Conservation (phyloP, 2,888 invertebrate genomes). For the Yponomeuta evonymella region DNA sequence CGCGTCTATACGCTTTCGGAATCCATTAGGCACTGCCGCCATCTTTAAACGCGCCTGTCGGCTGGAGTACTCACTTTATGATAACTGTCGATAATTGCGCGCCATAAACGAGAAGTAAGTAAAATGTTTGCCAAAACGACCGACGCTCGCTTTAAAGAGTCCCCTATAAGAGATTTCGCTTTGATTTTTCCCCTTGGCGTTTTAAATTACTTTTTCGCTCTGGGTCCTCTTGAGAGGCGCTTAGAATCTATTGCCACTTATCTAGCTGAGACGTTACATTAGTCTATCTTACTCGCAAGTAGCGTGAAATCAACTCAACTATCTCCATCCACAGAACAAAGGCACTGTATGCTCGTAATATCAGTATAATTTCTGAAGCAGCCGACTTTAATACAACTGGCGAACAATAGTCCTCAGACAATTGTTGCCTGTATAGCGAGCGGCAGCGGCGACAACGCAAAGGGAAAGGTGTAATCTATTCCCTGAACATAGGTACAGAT, state of each 20-base stretch:
- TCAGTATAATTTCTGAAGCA: neutral
- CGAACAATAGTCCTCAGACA: neutral
- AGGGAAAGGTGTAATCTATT: neutral
- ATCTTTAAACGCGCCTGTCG: constrained; percentile 2
- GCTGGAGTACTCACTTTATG: neutral
- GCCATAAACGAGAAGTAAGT: neutral
- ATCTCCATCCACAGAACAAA: neutral
- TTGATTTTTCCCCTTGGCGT: constrained; percentile 2
- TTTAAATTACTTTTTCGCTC: constrained; percentile 3
- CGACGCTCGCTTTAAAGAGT: neutral
- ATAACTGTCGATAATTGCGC: neutral
- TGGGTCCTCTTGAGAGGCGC: neutral
- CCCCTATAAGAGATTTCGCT: constrained; percentile 3
- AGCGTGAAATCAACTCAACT: neutral
- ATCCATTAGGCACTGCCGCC: constrained; percentile 32
- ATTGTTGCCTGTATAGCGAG: neutral
- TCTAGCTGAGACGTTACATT: neutral
- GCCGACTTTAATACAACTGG: neutral
- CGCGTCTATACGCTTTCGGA: constrained; percentile 34
- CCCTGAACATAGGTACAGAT: neutral
- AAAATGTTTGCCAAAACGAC: neutral
- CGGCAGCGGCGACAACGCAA: neutral
- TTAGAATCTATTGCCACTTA: neutral
- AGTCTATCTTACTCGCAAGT: neutral
- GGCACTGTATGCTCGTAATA: neutral